Evolutionary conservation across 2,888 invertebrate genomes (phyloP), one percentile per base, ranked within the genome.

Genomic region (Salpingus planirostris): DNA sequence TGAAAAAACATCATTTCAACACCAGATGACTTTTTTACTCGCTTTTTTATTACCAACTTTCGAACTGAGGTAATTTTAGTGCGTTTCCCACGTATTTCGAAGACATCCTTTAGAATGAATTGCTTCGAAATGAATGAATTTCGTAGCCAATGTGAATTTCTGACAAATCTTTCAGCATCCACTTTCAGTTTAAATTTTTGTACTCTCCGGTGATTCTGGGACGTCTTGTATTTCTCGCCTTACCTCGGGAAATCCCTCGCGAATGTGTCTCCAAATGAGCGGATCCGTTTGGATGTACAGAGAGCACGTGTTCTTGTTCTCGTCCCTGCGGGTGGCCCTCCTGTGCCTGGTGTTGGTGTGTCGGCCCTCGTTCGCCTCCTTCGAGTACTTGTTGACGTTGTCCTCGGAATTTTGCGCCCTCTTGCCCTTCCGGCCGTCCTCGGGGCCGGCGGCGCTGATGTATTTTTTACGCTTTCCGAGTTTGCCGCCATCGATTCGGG

Each of bases 261-360:
- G 74, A 54, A 97, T 89, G 62, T 95, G 91, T 57, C 85, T 78
- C 92, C 96, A 98, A 62, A 98, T 86, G 49, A 93, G 79, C 46
- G 97, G 96, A 71, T 98, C 98, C 12, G 98, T 96, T 69, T 97
- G 95, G 65, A 98, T 90, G 65, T 86, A 96, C 45, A 97, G 76
- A 33, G 92, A 90, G 65, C 96, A 97, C 35, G 93, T 89, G 65
- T 88, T 89, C 50, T 78, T 80, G 58, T 79, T 80, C 60, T 84
- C 77, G 49, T 80, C 83, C 47, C 76, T 73, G 39, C 74, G 46
- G 60, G 74, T 65, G 13, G 75, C 76, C 33, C 63, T 44, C 44
- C 54, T 59, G 29, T 55, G 50, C 37, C 59, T 43, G 21, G 34
- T 43, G 34, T 44, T 46, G 5, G 5, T 5, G 5, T 18, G 18